Evolutionary conservation across 2,797 vertebrate species (phyloP).

Genomic region (Cygnus olor): DNA sequence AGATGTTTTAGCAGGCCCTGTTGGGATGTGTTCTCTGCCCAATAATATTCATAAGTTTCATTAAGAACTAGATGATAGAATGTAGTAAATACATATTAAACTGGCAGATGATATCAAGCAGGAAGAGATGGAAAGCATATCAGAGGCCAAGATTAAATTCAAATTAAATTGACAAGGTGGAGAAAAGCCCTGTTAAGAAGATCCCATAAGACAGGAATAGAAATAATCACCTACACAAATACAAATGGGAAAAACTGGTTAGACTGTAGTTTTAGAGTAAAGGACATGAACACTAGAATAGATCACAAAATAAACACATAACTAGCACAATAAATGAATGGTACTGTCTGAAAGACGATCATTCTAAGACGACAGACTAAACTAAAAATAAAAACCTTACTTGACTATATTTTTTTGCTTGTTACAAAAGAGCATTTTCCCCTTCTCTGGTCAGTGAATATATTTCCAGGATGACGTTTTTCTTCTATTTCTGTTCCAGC

Average conservation of each 20-base stretch:
- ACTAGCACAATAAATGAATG: not conserved
- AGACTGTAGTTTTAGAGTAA: not conserved
- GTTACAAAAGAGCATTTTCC: not conserved
- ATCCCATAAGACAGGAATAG: not conserved
- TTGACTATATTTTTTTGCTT: not conserved
- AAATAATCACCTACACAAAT: not conserved
- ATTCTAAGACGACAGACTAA: not conserved
- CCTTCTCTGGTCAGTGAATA: not conserved
- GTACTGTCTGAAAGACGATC: not conserved
- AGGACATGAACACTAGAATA: not conserved
- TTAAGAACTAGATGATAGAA: not conserved
- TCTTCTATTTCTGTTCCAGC: not conserved
- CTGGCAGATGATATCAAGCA: not conserved
- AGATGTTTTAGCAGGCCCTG: not conserved
- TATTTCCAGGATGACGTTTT: not conserved
- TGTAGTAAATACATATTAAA: not conserved
- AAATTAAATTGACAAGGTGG: not conserved
- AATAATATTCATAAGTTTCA: not conserved
- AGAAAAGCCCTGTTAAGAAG: not conserved
- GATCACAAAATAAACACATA: not conserved
- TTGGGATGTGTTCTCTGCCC: not conserved
- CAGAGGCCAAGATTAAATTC: slow-evolving; percentile 8
- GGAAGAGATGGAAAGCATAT: not conserved
- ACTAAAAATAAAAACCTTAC: not conserved
- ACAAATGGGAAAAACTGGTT: not conserved